Percentiles rank a stretch among this genome's conserved stretches.
Conservation (phyloP, 2,888 invertebrate genomes). For the Papilio elwesi region DNA sequence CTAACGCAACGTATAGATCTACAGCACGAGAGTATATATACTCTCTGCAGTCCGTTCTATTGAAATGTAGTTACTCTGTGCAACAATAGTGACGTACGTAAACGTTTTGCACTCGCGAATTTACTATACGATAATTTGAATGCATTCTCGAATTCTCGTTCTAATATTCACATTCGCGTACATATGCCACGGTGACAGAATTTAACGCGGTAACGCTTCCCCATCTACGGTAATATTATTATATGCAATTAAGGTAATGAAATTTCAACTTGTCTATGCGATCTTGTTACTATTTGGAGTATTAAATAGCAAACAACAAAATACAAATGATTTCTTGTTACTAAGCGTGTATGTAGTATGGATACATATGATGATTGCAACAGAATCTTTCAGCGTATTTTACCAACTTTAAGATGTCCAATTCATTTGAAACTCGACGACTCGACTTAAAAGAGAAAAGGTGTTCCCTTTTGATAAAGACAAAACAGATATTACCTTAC, state of each 20-base stretch:
- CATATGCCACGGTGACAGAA: conserved; percentile 24
- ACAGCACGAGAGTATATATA: background rate
- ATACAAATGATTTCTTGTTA: no score
- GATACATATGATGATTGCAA: background rate
- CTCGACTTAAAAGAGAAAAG: no score
- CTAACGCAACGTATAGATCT: background rate
- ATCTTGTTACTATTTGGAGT: conserved; percentile 1
- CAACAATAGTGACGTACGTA: conserved; percentile 1
- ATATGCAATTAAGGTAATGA: conserved; percentile 14
- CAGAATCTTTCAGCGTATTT: no score
- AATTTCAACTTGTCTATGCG: conserved; percentile 7
- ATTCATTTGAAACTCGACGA: no score
- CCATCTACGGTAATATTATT: conserved; percentile 26
- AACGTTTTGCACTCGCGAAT: conserved; percentile 13
- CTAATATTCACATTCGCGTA: conserved; percentile 26
- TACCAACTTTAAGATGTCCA: no score
- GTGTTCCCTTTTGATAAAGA: no score
- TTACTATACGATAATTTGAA: conserved; percentile 27
- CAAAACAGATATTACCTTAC: no score
- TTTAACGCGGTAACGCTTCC: conserved; percentile 11
- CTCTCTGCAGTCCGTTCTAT: conserved; percentile 5
- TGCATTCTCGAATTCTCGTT: conserved; percentile 20
- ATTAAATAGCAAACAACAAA: background rate
- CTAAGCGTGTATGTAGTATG: no score
- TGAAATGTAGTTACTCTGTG: conserved; percentile 28